Conservation (phyloP, 35 echinoderm and acorn worm genomes). For the Ophioderma brevispina region DNA sequence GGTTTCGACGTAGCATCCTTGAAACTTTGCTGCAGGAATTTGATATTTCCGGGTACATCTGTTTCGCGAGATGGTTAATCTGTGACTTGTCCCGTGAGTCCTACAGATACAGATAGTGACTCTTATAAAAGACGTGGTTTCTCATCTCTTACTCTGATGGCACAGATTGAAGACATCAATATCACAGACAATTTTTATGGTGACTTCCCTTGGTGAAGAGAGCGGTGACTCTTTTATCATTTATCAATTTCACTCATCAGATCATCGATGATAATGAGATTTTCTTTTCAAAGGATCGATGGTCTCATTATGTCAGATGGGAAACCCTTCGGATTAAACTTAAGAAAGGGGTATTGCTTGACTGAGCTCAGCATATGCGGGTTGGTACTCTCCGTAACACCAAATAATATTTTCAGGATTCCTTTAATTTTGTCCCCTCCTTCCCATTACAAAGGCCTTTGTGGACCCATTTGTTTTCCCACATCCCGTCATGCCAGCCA, state of each 20-base stretch:
- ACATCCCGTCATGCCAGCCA: background rate
- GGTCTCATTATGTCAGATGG: background rate
- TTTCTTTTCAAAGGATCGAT: background rate
- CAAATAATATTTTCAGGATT: background rate
- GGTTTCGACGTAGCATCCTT: conserved; percentile 49
- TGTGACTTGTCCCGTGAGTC: conserved; percentile 63
- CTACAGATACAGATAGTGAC: conserved; percentile 51
- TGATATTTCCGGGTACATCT: conserved; percentile 53
- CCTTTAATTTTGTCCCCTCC: background rate
- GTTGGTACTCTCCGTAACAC: conserved; percentile 1
- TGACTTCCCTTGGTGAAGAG: conserved; percentile 70
- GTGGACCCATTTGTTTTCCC: background rate
- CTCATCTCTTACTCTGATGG: conserved; percentile 54
- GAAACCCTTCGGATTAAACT: background rate
- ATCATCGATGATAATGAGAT: conserved; percentile 7
- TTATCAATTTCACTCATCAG: conserved; percentile 55
- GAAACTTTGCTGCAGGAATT: conserved; percentile 55
- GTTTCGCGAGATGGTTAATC: conserved; percentile 45
- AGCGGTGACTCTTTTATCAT: conserved; percentile 40
- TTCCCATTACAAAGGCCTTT: background rate
- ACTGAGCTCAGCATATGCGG: background rate
- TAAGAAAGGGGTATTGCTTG: background rate
- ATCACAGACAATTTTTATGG: conserved; percentile 47
- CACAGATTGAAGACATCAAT: conserved; percentile 55
- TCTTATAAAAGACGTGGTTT: conserved; percentile 47